Evolutionary conservation across 2,888 invertebrate genomes (phyloP).

Genomic region (Crossocerus cetratus): DNA sequence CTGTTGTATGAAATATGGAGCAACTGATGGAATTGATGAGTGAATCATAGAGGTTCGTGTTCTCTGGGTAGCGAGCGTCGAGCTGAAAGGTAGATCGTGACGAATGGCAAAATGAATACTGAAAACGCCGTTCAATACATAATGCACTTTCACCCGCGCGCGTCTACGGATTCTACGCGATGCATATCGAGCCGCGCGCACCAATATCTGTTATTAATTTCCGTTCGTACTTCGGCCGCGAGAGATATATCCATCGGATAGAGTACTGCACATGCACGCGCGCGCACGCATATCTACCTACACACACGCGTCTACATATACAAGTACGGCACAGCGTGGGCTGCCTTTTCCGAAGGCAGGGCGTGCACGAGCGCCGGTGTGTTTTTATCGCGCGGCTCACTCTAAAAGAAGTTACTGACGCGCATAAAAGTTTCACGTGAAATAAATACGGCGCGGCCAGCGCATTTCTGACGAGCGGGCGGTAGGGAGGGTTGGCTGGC

Average conservation of each 20-base stretch:
- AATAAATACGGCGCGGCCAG: conserved; percentile 38
- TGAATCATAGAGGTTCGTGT: too few relatives aligned
- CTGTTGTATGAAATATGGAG: too few relatives aligned
- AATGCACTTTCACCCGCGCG: not conserved
- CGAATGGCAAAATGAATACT: not conserved
- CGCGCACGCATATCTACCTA: not conserved
- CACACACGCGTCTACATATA: too few relatives aligned
- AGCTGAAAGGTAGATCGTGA: not conserved
- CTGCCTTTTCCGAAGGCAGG: not conserved
- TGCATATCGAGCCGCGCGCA: not conserved
- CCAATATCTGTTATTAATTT: conserved; percentile 2
- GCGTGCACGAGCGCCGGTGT: not conserved
- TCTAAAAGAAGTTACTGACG: conserved; percentile 16
- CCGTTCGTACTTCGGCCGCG: not conserved
- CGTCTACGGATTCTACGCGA: not conserved
- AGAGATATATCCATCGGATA: not conserved
- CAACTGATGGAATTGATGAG: too few relatives aligned
- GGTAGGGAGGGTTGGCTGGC: too few relatives aligned
- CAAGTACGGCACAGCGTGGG: too few relatives aligned
- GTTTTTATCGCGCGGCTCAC: conserved; percentile 16
- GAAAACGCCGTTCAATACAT: conserved; percentile 1
- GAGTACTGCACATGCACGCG: too few relatives aligned
- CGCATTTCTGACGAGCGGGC: conserved; percentile 21
- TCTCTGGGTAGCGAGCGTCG: too few relatives aligned
- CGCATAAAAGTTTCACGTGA: conserved; percentile 38